Base-by-base conservation (phyloP, 2,888 invertebrate species). In the Hyalella azteca region DNA sequence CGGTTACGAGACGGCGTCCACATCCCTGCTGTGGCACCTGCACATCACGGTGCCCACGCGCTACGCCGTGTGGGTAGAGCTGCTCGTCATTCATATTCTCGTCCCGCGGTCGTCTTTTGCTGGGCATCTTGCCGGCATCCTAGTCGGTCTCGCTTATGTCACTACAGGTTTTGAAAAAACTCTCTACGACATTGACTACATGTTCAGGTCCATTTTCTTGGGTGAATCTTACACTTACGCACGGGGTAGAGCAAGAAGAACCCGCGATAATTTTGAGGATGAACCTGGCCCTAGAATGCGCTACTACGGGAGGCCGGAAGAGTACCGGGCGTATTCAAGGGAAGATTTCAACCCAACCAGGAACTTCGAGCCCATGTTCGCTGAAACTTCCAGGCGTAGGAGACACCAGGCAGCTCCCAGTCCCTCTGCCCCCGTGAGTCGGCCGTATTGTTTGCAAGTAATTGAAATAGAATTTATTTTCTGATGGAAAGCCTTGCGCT, bases 41-140 rank as follows among this genome's bases (percentile, higher is more conserved):
- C 81, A 81, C 13, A 26, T 85, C 77, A 11, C 87, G 88, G 59
- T 88, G 91, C 2, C 90, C 90, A 1, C 89, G 89, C 45, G 89
- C 86, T 88, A 89, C 85, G 90, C 91, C 0, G 91, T 90, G 78
- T 92, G 92, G 92, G 89, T 89, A 0, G 92, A 92, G 86, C 87
- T 92, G 45, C 79, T 91, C 19, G 87, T 91, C 13, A 92, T 92
- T 84, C 91, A 92, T 85, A 41, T 92, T 1, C 86, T 91, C 40
- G 90, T 91, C 2, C 92, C 92, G 19, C 90, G 91, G 85, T 90
- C 91, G 1, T 92, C 92, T 0, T 91, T 92, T 85, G 84, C 90
- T 85, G 92, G 92, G 40, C 92, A 92, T 86, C 87, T 92, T 36
- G 90, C 91, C 36, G 92, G 92, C 11, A 91, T 92, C 85, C 85